Evolutionary conservation across 2,888 invertebrate species (phyloP), one percentile per base, ranked within the genome.

Genomic region (Ptilodon capucinus): DNA sequence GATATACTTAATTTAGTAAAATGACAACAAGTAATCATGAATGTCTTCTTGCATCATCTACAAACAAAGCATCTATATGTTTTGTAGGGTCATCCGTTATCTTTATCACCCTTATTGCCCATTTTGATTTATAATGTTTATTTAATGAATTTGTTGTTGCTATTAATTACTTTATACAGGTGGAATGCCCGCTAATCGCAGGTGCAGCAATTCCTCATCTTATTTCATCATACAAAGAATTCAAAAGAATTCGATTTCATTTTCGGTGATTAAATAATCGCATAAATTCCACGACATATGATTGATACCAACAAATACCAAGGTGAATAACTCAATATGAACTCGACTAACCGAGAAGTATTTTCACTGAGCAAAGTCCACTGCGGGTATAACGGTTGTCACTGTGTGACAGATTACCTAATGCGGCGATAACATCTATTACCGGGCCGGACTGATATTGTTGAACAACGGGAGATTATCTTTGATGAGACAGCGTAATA

Each of bases 341-440:
- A 39, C 42, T 38, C 34, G n/a, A 32, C 32, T 16, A 32, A 18
- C 21, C 8, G 5, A 18, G 16, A 19, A 25, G 28, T 23, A 17
- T 14, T 46, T 36, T n/a, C 34, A 25, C 7, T 21, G 48, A 3
- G 19, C 43, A 67, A 58, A 66, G 59, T 59, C 60, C 51, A 60
- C 2, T 40, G 42, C 53, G 45, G 43, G 8, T 13, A 23, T 9
- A 57, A 18, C 30, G 44, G 51, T 48, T 59, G 48, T 57, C 54
- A 35, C 42, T 46, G 41, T 18, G 30, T 62, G 61, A 70, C 48
- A 54, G 59, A 71, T 72, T 55, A 59, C 47, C 43, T 57, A 56
- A 54, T 46, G 11, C 28, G 34, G 38, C 46, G 75, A 74, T 75
- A 73, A 69, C 51, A 67, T 60, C 51, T 54, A 32, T 35, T 30